These are phyloP conservation scores for Pachycephus smyrnensis DNA, from an alignment of 2,888 invertebrate genomes.

Conservation along the genomic window DNA sequence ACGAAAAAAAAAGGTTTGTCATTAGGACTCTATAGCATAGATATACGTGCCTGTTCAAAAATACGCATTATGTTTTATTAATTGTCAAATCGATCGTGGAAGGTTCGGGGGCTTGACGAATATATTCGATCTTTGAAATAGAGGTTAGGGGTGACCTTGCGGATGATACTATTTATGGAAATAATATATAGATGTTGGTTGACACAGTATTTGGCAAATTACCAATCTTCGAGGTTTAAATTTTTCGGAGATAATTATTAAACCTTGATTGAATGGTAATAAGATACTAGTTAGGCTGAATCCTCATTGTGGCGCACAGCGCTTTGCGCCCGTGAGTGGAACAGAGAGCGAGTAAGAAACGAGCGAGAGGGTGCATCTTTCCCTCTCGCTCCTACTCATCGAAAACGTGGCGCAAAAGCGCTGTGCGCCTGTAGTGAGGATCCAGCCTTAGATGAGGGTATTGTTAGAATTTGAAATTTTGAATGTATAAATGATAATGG, in stretches of 20 bases:
- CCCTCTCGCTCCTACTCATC: no score
- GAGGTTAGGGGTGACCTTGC: neutral
- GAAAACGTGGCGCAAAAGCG: no score
- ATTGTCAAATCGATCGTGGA: neutral
- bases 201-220: neutral
- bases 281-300: neutral
- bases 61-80: neutral
- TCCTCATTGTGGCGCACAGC: no score
- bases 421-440: no score
- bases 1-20: neutral
- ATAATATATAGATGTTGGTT: neutral
- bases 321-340: no score
- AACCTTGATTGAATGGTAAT: neutral
- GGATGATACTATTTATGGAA: neutral
- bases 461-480: neutral
- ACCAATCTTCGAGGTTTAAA: neutral
- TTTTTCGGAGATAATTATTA: neutral
- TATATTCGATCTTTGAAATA: neutral
- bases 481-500: neutral
- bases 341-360: no score
- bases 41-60: neutral
- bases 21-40: neutral
- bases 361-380: no score
- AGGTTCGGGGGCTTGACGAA: neutral
- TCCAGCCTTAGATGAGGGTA: neutral